Evolutionary conservation across 2,888 invertebrate genomes (phyloP).

Genomic region (Meiosimyza decipiens): DNA sequence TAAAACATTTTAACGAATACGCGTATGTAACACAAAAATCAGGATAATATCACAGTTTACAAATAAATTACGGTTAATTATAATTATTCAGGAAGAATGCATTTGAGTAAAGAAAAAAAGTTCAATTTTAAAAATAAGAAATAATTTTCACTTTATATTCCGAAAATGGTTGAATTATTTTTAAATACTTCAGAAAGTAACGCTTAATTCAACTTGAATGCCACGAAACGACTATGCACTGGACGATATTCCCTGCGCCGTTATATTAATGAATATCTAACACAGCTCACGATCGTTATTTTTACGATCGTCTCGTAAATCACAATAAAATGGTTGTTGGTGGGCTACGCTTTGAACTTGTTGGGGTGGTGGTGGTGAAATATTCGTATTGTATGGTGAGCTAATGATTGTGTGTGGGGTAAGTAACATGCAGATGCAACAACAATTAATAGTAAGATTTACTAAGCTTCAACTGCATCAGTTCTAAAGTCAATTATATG

Average conservation of each 20-base stretch:
- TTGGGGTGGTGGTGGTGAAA: neutral
- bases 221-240: conserved; percentile 44
- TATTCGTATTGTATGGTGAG: too few species aligned
- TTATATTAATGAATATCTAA: conserved; percentile 44
- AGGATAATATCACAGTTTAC: conserved; percentile 33
- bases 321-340: neutral
- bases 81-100: neutral
- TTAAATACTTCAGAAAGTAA: neutral
- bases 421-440: too few species aligned
- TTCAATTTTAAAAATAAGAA: too few species aligned
- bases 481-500: too few species aligned
- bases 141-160: too few species aligned
- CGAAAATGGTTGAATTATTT: too few species aligned
- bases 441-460: too few species aligned
- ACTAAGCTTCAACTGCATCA: too few species aligned
- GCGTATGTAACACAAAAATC: neutral
- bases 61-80: conserved; percentile 8
- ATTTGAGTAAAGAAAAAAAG: too few species aligned
- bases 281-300: neutral
- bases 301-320: neutral
- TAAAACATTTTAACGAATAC: conserved; percentile 39
- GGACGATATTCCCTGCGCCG: conserved; percentile 41
- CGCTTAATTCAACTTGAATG: conserved; percentile 24
- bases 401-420: too few species aligned
- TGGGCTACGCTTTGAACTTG: neutral